Base-by-base conservation (phyloP, 2,797 vertebrate species). In the Myotis myotis region DNA sequence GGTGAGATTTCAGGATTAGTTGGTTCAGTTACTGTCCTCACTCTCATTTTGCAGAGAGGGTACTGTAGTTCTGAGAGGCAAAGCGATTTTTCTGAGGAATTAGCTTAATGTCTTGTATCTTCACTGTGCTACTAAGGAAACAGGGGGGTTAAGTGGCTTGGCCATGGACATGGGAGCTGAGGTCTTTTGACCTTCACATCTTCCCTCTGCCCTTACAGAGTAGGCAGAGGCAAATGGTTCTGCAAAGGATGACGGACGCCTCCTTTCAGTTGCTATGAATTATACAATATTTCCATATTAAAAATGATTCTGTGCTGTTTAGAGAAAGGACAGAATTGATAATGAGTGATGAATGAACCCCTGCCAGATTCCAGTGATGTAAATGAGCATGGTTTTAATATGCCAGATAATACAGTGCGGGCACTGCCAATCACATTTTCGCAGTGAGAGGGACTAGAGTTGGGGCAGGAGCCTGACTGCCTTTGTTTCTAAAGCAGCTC, bases 251-350 rank as follows among this genome's bases (percentile, higher is more conserved):
- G 70, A 60, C 15, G 36, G 66, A 49, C 15, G 47, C 25, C 12
- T 80, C 70, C 11, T 89, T 82, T 36, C 80, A 47, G 5, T 51
- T 74, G 71, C 80, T 51, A 76, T 95, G 64, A 91, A 86, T 96
- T 75, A 79, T 38, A 68, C 12, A 90, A 66, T n/a, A 64, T 79
- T 93, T 93, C 91, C 33, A 36, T 78, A 55, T 89, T 90, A 84
- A 71, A 94, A 87, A 93, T 76, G 57, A 49, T 51, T 66, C 53
- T 79, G 19, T 28, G 75, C 38, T 93, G 11, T 81, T 96, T 92
- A 85, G 86, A 70, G 78, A 83, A 66, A 88, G 76, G 75, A 82
- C 19, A 2, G 75, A 76, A 47, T 71, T 79, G 74, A 88, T 93
- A 81, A 1, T 53, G 84, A 86, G 72, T 51, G 64, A 93, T 36